These are phyloP conservation scores for Oligia fasciuncula DNA, from an alignment of 2,888 invertebrate genomes.

Conservation along the genomic window DNA sequence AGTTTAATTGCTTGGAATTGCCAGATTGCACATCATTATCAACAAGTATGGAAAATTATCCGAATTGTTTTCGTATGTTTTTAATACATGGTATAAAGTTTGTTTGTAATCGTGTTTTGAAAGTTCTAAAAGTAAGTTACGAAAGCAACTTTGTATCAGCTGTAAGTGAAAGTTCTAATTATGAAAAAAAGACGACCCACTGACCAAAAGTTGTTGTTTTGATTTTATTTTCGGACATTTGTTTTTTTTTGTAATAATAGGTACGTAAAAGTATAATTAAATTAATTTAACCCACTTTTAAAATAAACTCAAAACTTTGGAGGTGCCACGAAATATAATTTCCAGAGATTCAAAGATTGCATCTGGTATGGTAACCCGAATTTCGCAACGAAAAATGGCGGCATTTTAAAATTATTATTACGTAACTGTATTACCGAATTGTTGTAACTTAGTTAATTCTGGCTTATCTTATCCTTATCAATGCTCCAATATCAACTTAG, in stretches of 20 bases:
- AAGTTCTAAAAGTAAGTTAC: constrained; percentile 27
- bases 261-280: too few relatives aligned
- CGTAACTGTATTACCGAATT: constrained; percentile 44
- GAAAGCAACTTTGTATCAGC: constrained; percentile 19
- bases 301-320: background rate
- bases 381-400: constrained; percentile 46
- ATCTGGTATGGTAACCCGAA: constrained; percentile 50
- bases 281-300: background rate
- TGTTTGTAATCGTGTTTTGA: constrained; percentile 3
- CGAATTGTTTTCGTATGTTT: background rate
- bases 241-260: too few relatives aligned
- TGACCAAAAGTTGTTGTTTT: background rate
- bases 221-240: background rate
- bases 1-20: constrained; percentile 27
- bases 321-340: constrained; percentile 7
- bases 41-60: constrained; percentile 4
- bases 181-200: background rate
- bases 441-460: constrained; percentile 23
- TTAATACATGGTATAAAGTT: background rate
- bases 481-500: constrained; percentile 30
- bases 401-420: constrained; percentile 43
- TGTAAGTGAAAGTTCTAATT: constrained; percentile 7
- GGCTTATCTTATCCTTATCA: constrained; percentile 54
- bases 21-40: constrained; percentile 10
- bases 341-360: constrained; percentile 5